Evolutionary conservation across 1,140 invertebrate genomes (phyloP).

Genomic region (Paramacrobiotus metropolitanus): DNA sequence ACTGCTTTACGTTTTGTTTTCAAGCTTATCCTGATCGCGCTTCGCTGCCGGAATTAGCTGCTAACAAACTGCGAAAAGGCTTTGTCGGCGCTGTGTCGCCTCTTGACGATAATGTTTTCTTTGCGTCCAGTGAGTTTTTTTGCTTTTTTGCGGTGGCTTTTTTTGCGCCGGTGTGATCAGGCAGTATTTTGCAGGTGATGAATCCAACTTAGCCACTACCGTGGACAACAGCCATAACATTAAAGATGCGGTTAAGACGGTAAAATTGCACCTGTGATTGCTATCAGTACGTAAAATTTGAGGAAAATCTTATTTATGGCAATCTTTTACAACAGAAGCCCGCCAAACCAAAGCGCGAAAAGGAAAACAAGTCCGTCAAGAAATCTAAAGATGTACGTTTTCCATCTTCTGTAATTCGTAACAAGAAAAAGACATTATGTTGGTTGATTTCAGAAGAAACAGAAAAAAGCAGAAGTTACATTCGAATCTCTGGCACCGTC

Average conservation of each 20-base stretch:
- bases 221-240: too few relatives aligned
- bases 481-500: conserved; percentile 43
- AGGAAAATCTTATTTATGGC: too few relatives aligned
- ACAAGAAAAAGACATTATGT: too few relatives aligned
- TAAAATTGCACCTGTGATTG: too few relatives aligned
- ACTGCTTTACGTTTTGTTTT: neutral
- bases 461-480: neutral
- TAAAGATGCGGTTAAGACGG: too few relatives aligned
- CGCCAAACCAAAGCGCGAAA: neutral
- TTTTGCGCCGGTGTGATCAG: neutral
- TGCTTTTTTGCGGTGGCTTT: neutral
- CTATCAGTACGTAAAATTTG: too few relatives aligned
- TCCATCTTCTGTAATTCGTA: too few relatives aligned
- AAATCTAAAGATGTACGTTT: neutral
- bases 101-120: conserved; percentile 1
- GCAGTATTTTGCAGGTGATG: neutral
- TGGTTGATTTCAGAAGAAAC: neutral
- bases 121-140: neutral
- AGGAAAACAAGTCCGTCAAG: neutral
- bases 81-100: neutral
- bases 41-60: neutral
- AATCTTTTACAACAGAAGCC: neutral
- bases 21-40: neutral
- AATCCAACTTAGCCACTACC: too few relatives aligned
- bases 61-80: neutral